These are phyloP conservation scores for Etheostoma spectabile DNA, from an alignment of 2,113 vertebrate genomes.

Conservation along the genomic window DNA sequence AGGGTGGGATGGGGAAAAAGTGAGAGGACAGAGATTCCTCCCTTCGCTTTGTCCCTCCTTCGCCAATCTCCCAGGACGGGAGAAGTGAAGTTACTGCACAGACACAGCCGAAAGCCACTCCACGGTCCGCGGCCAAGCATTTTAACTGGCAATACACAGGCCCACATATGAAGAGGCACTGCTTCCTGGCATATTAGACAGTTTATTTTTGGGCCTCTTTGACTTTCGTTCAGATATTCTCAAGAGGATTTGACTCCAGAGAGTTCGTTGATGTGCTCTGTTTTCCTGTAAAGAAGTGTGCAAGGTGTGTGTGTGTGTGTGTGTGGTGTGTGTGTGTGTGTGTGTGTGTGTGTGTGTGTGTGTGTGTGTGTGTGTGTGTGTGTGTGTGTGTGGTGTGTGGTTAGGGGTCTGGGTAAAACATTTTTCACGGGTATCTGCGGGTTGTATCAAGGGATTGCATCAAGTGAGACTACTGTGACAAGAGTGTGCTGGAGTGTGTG, in stretches of 20 bases:
- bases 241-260: slow-evolving; percentile 46
- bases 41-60: slow-evolving; percentile 2
- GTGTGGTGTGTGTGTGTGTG: not conserved
- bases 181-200: slow-evolving; percentile 30
- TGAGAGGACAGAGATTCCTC: slow-evolving; percentile 9
- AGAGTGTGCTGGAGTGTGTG: slow-evolving; percentile 27
- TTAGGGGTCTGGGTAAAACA: slow-evolving; percentile 18
- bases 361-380: not conserved
- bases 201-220: slow-evolving; percentile 53
- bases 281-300: slow-evolving; percentile 38
- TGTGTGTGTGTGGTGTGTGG: slow-evolving; percentile 19
- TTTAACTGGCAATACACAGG: slow-evolving; percentile 30
- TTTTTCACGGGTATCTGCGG: slow-evolving; percentile 31
- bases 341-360: slow-evolving; percentile 38
- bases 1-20: not conserved
- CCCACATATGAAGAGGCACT: slow-evolving; percentile 29
- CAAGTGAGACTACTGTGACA: slow-evolving; percentile 52
- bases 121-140: slow-evolving; percentile 24
- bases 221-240: slow-evolving; percentile 53
- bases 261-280: slow-evolving; percentile 19
- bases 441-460: slow-evolving; percentile 53
- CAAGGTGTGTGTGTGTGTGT: slow-evolving; percentile 29
- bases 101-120: slow-evolving; percentile 43
- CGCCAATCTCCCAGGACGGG: slow-evolving; percentile 26
- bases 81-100: slow-evolving; percentile 46